Percentiles rank a stretch among this genome's conserved stretches.
Conservation (phyloP, 1,140 invertebrate genomes). For the Ceratina australensis region DNA sequence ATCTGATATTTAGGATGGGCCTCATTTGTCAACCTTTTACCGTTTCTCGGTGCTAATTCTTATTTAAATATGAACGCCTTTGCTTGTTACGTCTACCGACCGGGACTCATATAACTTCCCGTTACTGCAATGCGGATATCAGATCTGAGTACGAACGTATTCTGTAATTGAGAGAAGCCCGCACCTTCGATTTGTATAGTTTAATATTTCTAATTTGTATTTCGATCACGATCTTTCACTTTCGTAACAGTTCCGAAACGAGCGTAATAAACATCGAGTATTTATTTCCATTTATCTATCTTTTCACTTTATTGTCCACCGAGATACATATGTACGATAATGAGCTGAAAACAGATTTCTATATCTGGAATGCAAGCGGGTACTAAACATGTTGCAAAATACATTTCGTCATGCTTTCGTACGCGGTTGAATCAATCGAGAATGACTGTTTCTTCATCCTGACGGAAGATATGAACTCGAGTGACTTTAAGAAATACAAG, state of each 20-base stretch:
- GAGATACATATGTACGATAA: not conserved
- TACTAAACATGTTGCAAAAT: slow-evolving; percentile 19
- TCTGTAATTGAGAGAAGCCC: too few relatives aligned
- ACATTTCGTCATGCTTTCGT: slow-evolving; percentile 6
- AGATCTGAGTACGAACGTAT: too few relatives aligned
- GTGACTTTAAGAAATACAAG: too few relatives aligned
- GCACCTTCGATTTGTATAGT: too few relatives aligned
- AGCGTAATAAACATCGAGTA: not conserved
- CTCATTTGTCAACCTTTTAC: too few relatives aligned
- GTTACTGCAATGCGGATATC: slow-evolving; percentile 7
- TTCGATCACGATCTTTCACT: not conserved
- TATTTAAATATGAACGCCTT: not conserved
- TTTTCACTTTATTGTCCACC: not conserved
- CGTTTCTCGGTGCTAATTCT: not conserved
- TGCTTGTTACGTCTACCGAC: not conserved
- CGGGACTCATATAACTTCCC: not conserved
- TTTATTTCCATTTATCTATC: not conserved
- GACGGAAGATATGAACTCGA: too few relatives aligned
- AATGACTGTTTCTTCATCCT: too few relatives aligned
- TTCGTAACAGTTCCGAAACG: not conserved
- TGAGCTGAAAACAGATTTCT: slow-evolving; percentile 10
- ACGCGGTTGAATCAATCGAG: not conserved
- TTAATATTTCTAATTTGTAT: not conserved
- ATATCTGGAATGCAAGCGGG: slow-evolving; percentile 1
- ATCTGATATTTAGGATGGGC: too few relatives aligned